Evolutionary conservation across 2,797 vertebrate species (phyloP), one percentile per base, ranked within the genome.

Genomic region (Rhinichthys osculus): DNA sequence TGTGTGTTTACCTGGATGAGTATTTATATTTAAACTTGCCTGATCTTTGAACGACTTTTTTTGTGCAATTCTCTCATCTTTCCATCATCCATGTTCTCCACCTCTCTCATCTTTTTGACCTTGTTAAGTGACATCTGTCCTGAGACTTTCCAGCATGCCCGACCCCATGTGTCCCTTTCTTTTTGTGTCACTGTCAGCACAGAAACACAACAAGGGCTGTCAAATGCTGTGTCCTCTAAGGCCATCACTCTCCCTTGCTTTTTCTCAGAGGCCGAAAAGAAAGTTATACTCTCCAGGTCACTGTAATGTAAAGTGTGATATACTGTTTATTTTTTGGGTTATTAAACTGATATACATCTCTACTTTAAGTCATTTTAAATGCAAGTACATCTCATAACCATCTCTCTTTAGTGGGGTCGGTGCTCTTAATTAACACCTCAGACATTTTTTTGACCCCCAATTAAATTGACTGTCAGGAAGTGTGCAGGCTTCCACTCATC

Each of bases 161-260:
- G 59, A 70, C 73, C 77, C 77, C 71, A 54, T 52, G 42, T 81
- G 66, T 92, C 91, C 70, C 57, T 86, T 90, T 90, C 81, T 77
- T 74, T 73, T 67, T 50, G 38, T 84, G 83, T 87, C 86, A 87
- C 76, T 88, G 82, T 81, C 83, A 87, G 80, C 54, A 71, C 66
- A 23, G 73, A 77, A 78, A 83, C n/a, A 52, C 85, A 79, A 85
- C 40, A 44, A 14, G 23, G 72, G 84, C 89, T 91, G 92, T 94
- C 92, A 91, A 81, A 52, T 81, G 85, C 89, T 91, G 86, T 92
- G 91, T 89, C 90, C 88, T 89, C 88, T 74, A 74, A 33, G 35
- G 64, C 47, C 70, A 83, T 86, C 85, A 86, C 66, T 79, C 57
- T 52, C 7, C 17, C 57, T 66, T 78, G 23, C 78, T n/a, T 83